These are phyloP conservation scores for Cheilosia variabilis DNA, from an alignment of 2,888 invertebrate species.

Conservation along the genomic window DNA sequence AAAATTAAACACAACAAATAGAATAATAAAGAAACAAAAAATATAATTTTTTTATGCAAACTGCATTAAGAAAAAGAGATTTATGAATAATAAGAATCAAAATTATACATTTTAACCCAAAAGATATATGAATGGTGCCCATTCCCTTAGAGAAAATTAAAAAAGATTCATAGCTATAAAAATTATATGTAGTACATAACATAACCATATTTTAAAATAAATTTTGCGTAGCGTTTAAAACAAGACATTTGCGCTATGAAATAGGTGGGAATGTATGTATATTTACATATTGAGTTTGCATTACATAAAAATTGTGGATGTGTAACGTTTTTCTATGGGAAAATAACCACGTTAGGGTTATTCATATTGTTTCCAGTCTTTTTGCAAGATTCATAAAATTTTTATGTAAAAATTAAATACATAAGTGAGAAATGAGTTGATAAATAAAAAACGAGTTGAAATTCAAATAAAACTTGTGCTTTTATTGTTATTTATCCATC, in stretches of 20 bases:
- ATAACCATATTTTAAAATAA: slow-evolving; percentile 36
- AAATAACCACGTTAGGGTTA: slow-evolving; percentile 1
- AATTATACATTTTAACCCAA: slow-evolving; percentile 27
- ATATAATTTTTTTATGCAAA: slow-evolving; percentile 49
- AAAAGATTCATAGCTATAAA: slow-evolving; percentile 19
- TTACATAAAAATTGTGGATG: not conserved
- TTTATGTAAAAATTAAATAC: not conserved
- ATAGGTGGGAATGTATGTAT: not conserved
- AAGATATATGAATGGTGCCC: slow-evolving; percentile 24
- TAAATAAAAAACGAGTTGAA: slow-evolving; percentile 33
- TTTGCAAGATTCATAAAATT: not conserved
- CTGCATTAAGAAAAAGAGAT: slow-evolving; percentile 30
- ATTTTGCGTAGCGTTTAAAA: slow-evolving; percentile 23
- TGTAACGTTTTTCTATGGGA: slow-evolving; percentile 4
- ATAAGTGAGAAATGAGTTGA: slow-evolving; percentile 25
- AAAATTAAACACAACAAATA: slow-evolving; percentile 29
- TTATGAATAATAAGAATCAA: slow-evolving; percentile 15
- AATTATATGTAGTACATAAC: slow-evolving; percentile 13
- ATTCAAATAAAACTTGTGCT: slow-evolving; percentile 1
- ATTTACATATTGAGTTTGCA: not conserved
- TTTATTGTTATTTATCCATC: not conserved
- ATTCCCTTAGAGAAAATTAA: slow-evolving; percentile 34
- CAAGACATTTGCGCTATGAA: not conserved
- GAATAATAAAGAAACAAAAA: slow-evolving; percentile 18
- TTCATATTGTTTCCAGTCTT: not conserved